Base-by-base conservation (phyloP, 2,888 invertebrate genomes). In the Scaptomyza flava region DNA sequence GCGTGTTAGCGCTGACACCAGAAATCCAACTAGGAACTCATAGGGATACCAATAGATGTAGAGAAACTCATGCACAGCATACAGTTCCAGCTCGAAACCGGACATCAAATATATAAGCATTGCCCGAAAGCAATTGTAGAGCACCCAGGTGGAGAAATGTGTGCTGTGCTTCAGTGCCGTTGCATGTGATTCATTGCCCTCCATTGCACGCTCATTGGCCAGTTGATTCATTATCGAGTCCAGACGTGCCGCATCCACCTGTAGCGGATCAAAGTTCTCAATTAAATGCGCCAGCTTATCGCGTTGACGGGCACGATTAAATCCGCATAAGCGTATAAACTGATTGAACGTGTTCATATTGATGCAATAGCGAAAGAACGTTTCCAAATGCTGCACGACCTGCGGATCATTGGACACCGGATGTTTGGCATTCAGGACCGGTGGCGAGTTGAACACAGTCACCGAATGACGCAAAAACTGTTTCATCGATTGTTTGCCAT, bases 1-100 rank as follows among this genome's bases (percentile, higher is more conserved):
- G 67, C 98, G 94, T 0, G 96, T 96, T 42, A 99, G 92, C 0
- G 98, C 97, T 0, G 98, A 98, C 2, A 97, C 95, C 67, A 98
- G 93, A 96, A 98, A 99, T 7, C 97, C 97, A 91, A 97, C 98
- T 4, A 99, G 93, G 91, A 98, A 97, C 93, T 99, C 98, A 92
- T 98, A 97, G 30, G 99, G 93, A 92, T 98, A 98, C 98, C 98
- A 98, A 92, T 96, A 99, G 80, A 99, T 96, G 91, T 98, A 98
- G 85, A 98, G 96, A 92, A 97, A 99, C 93, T 99, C 99, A 91
- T 99, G 98, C 27, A 96, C 95, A 64, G 98, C 97, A 92, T 99
- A 99, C 34, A 99, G 93, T 91, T 99, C 98, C 58, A 99, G 93
- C 91, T 99, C 98, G 85, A 99, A 96, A 0, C 99, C 99, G 23